Percentiles rank a stretch among this genome's conserved stretches.
These are phyloP conservation scores for Stenotaenia linearis DNA, from an alignment of 2,888 invertebrate species.

Conservation along the genomic window DNA sequence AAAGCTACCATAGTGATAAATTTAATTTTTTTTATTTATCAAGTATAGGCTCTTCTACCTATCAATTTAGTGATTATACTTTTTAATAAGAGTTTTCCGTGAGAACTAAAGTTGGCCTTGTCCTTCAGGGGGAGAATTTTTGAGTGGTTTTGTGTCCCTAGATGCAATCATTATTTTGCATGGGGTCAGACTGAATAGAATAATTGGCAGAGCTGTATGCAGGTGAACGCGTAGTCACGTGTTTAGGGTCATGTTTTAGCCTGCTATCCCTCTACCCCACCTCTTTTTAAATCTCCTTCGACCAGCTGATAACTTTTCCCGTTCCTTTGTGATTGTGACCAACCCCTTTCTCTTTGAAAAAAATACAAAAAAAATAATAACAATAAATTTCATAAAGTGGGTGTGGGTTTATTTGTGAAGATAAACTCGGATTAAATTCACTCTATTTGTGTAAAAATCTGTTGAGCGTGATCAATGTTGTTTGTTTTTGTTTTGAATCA, in stretches of 20 bases:
- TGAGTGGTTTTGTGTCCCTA: conserved; percentile 4
- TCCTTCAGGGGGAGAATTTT: neutral
- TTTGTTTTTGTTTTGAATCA: no score
- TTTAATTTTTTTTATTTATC: neutral
- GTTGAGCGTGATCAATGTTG: no score
- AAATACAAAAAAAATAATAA: neutral
- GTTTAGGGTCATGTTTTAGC: conserved; percentile 9
- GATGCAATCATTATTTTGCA: conserved; percentile 3
- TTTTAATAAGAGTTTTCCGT: conserved; percentile 4
- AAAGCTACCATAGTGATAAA: no score
- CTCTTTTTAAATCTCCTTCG: neutral
- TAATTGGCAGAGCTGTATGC: neutral
- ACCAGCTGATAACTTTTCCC: neutral
- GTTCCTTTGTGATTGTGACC: neutral
- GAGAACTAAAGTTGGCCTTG: neutral
- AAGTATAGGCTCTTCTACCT: neutral
- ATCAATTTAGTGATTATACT: neutral
- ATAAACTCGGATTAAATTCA: no score
- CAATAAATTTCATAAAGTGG: neutral
- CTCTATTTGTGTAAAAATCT: no score
- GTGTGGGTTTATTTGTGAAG: neutral
- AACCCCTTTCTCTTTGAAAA: neutral
- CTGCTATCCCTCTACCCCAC: neutral
- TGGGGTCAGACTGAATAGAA: neutral
- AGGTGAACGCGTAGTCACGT: neutral